phyloP scores from a whole-genome alignment of 2,113 vertebrate genomes.

The Chionodraco myersi region DNA sequence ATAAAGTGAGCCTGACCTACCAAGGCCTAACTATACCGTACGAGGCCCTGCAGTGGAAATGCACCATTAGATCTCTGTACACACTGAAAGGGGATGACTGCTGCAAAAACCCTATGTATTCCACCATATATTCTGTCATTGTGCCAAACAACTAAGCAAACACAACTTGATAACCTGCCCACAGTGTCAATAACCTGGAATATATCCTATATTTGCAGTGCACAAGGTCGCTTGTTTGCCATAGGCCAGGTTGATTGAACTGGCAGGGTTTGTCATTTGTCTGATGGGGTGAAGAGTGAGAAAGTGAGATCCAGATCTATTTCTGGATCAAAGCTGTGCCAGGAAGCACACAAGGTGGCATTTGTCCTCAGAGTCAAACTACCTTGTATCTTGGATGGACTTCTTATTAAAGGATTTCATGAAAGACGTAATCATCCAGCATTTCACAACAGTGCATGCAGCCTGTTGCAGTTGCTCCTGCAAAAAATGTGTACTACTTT shows the following conservation, averaged over 20 bases:
- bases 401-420: neutral
- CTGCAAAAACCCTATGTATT: slow-evolving; percentile 4
- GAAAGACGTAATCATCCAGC: neutral
- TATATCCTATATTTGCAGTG: slow-evolving; percentile 46
- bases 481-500: no score
- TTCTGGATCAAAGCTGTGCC: slow-evolving; percentile 26
- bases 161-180: slow-evolving; percentile 43
- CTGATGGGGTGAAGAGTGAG: slow-evolving; percentile 37
- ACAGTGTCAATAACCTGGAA: slow-evolving; percentile 50
- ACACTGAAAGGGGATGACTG: neutral
- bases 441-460: neutral
- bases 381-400: neutral
- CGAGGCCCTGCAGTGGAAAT: no score
- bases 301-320: slow-evolving; percentile 35
- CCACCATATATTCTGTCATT: slow-evolving; percentile 2
- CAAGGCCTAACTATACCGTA: no score
- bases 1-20: no score
- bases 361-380: slow-evolving; percentile 10
- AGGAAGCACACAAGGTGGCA: neutral
- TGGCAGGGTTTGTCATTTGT: slow-evolving; percentile 36
- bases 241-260: slow-evolving; percentile 43
- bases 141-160: slow-evolving; percentile 32
- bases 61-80: neutral
- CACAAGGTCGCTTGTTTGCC: slow-evolving; percentile 47
- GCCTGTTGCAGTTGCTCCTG: no score